phyloP scores from a whole-genome alignment of 2,113 vertebrate genomes.

The Motacilla alba region DNA sequence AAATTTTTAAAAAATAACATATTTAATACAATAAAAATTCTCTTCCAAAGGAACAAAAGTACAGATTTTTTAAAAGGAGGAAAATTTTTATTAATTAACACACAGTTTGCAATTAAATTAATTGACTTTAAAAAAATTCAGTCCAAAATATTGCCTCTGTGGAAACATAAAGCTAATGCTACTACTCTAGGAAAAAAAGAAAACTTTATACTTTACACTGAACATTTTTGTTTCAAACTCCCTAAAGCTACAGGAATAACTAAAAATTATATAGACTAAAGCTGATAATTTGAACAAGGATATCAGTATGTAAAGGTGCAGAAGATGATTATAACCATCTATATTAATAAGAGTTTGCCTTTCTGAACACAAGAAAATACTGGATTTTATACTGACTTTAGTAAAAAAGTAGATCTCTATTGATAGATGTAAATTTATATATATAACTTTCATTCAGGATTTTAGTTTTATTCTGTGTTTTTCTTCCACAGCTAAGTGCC shows the following conservation, averaged over 20 bases:
- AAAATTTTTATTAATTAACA: neutral
- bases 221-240: neutral
- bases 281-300: neutral
- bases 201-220: neutral
- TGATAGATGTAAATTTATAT: neutral
- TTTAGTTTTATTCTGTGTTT: neutral
- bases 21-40: neutral
- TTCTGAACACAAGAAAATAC: neutral
- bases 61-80: neutral
- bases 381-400: neutral
- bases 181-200: neutral
- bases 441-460: constrained; percentile 1
- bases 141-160: neutral
- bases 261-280: neutral
- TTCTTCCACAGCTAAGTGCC: neutral
- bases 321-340: neutral
- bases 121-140: neutral
- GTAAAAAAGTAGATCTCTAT: neutral
- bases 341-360: neutral
- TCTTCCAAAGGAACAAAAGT: neutral
- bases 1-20: neutral
- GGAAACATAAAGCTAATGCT: neutral
- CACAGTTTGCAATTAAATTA: neutral
- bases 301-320: neutral
- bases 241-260: neutral